A percentile compares a stretch with the other conserved stretches of the same genome.
Conservation (phyloP, 2,113 vertebrate genomes). For the Actinemys pallida region DNA sequence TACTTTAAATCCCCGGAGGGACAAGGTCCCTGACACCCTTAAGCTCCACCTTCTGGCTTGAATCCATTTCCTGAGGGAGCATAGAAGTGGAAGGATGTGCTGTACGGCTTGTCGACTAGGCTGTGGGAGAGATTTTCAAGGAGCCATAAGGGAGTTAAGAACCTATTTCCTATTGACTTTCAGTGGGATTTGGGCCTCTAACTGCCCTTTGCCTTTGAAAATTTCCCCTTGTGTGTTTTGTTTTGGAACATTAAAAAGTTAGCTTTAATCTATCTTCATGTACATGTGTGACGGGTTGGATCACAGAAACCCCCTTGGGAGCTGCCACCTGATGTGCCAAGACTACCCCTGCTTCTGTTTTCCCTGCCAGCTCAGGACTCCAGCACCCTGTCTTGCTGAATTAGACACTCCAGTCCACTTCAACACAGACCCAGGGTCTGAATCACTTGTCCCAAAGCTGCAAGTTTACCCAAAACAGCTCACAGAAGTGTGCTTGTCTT, state of each 20-base stretch:
- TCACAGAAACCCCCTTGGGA: too few species aligned
- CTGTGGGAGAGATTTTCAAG: neutral
- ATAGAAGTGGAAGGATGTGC: neutral
- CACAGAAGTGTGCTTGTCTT: too few species aligned
- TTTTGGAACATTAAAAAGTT: neutral
- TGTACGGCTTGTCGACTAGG: neutral
- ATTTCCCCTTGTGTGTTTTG: neutral
- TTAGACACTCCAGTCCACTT: too few species aligned
- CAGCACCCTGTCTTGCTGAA: too few species aligned
- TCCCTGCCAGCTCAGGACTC: too few species aligned
- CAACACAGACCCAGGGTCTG: too few species aligned
- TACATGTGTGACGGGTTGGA: too few species aligned
- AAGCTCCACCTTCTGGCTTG: neutral
- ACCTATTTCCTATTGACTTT: neutral
- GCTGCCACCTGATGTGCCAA: too few species aligned
- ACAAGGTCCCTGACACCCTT: neutral
- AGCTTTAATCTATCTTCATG: neutral
- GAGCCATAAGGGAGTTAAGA: neutral
- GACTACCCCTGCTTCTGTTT: too few species aligned
- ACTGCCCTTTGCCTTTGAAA: neutral
- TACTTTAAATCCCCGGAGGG: neutral
- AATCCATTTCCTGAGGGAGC: neutral
- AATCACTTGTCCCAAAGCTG: too few species aligned
- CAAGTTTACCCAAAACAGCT: too few species aligned
- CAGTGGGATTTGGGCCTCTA: neutral